Conservation (phyloP, 2,888 invertebrate species). For the Caenorhabditis sp. region DNA sequence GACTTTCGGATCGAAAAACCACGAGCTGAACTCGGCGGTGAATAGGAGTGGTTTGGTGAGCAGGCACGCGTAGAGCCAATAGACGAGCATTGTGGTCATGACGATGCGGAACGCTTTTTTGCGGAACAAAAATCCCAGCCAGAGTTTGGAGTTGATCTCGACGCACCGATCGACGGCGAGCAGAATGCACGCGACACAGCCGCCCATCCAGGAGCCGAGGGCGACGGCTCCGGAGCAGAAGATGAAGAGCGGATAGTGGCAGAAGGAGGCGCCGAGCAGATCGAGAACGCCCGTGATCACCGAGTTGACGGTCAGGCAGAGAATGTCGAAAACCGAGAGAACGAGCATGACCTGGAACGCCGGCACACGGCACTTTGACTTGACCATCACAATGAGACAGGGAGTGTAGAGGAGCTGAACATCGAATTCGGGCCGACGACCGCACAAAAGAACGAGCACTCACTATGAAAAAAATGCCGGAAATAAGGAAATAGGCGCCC, state of each 20-base stretch:
- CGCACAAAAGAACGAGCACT: neutral
- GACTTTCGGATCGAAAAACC: conserved; percentile 31
- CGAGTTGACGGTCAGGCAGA: conserved; percentile 28
- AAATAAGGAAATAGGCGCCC: conserved; percentile 5
- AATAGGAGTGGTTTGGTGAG: conserved; percentile 26
- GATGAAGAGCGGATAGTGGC: conserved; percentile 14
- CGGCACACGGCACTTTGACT: conserved; percentile 19
- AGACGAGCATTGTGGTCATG: neutral
- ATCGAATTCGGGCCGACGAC: neutral
- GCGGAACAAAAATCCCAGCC: neutral
- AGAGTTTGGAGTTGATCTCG: conserved; percentile 6
- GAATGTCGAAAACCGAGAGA: conserved; percentile 32
- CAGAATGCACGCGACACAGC: conserved; percentile 17
- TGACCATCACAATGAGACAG: conserved; percentile 17
- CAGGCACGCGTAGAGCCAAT: conserved; percentile 11
- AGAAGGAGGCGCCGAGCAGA: conserved; percentile 18
- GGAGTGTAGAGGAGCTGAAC: conserved; percentile 25
- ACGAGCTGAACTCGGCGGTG: conserved; percentile 16
- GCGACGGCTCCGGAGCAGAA: conserved; percentile 23
- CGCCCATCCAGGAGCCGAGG: conserved; percentile 29
- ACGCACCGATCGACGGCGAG: conserved; percentile 35
- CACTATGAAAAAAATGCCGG: conserved; percentile 11
- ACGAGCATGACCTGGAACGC: conserved; percentile 27
- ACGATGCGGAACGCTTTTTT: neutral
- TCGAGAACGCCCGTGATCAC: conserved; percentile 29